Conservation (phyloP, 2,888 invertebrate genomes). For the Frankliniella fusca region DNA sequence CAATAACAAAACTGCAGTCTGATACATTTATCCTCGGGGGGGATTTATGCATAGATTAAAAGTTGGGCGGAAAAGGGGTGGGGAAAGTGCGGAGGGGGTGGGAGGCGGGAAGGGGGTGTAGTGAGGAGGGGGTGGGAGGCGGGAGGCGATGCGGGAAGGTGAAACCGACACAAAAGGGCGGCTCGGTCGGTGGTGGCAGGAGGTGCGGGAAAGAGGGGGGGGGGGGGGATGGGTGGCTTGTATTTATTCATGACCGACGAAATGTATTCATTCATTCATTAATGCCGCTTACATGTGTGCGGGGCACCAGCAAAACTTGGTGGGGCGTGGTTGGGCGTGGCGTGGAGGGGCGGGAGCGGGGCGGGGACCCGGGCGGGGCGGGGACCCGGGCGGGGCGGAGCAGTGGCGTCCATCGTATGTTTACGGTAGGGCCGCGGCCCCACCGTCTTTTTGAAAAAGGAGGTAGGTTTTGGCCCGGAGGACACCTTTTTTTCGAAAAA, state of each 20-base stretch:
- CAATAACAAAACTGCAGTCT: too few species aligned
- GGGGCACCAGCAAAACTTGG: not conserved
- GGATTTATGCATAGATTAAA: conserved; percentile 5
- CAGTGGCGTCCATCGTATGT: not conserved
- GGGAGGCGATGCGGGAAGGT: too few species aligned
- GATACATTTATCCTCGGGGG: not conserved
- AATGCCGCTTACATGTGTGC: not conserved
- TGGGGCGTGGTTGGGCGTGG: not conserved
- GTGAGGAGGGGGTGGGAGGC: too few species aligned
- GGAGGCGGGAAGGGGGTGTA: too few species aligned
- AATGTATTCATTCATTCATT: conserved; percentile 25
- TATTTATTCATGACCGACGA: not conserved
- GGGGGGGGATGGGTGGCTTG: not conserved
- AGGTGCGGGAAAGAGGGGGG: not conserved
- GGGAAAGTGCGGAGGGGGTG: too few species aligned
- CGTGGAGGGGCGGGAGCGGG: not conserved
- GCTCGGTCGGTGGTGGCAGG: not conserved
- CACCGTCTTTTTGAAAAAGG: too few species aligned
- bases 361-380: not conserved
- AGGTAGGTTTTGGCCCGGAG: too few species aligned
- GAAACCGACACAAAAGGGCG: not conserved
- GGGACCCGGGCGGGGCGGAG: not conserved
- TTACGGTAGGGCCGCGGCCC: too few species aligned
- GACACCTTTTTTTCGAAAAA: too few species aligned
- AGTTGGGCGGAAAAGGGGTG: too few species aligned